Base-by-base conservation (phyloP, 2,888 invertebrate genomes). In the Rhogogaster chlorosoma region DNA sequence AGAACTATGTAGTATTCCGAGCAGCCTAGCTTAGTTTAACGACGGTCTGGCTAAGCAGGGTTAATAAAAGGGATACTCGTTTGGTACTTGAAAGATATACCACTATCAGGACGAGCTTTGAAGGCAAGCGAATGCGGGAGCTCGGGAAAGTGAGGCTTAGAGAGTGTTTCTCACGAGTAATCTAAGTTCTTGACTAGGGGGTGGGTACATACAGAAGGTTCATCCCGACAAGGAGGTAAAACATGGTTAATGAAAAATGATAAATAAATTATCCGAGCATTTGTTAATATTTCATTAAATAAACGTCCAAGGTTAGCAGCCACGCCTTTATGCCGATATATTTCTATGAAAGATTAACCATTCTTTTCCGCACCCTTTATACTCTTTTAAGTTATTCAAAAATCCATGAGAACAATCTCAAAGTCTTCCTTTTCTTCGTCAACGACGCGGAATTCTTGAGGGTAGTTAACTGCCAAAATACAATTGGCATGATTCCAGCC, bases 31-130 rank as follows among this genome's bases (percentile, higher is more conserved):
- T 53, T 53, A 77, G 71, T 3, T 73, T 77, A 53, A 77, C 77
- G 45, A 77, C 29, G 77, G 77, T 77, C 77, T 77, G 36, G 77
- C 77, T 53, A 45, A 77, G 80, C 36, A 49, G 61, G 80, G 57
- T 80, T 80, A 80, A 80, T 80, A 80, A 80, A 80, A 80, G 80
- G 80, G 80, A 77, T 77, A 77, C 22, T 80, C 80, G 61, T 22
- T 80, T 38, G 80, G 61, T 61, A 78, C 78, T 77, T n/a, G 77
- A 32, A 53, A 18, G 42, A 45, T 75, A 75, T 45, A 75, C 45
- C 75, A 26, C 70, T 45, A 75, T 75, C 75, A 75, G 42, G 45
- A 26, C 36, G 15, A 45, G 42, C 75, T 77, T 77, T 77, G 53
- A 77, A 77, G 38, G 71, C n/a, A 22, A 42, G 42, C 22, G 71